These are phyloP conservation scores for Linurgus olivaceus DNA, from an alignment of 2,797 vertebrate species.

Conservation along the genomic window DNA sequence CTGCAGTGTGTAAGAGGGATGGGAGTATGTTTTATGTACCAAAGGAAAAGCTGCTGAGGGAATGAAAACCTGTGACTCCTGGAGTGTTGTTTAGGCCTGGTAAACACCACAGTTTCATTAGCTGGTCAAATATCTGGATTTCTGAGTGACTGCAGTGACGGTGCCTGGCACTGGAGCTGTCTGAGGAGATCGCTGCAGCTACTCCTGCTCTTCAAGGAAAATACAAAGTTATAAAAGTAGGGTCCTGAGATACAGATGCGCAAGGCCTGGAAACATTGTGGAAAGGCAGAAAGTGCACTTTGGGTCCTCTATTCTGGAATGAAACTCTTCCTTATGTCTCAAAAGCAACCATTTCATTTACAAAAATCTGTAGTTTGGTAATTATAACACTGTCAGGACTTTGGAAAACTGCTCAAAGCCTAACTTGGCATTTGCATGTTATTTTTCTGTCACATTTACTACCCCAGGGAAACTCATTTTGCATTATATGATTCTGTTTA, in stretches of 20 bases:
- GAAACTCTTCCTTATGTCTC: background rate
- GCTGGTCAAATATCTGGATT: background rate
- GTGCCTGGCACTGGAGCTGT: background rate
- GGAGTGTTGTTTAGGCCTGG: background rate
- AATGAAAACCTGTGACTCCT: background rate
- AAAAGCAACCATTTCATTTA: background rate
- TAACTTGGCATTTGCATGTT: background rate
- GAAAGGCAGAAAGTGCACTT: background rate
- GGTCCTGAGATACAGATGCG: background rate
- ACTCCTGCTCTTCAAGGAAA: background rate
- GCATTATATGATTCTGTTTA: background rate
- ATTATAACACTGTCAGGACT: background rate
- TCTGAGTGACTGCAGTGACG: accelerated
- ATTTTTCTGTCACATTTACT: background rate
- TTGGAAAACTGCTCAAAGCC: background rate
- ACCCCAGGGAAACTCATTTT: background rate
- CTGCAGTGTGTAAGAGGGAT: accelerated
- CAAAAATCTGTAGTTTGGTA: background rate
- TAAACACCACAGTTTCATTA: accelerated
- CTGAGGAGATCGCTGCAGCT: background rate
- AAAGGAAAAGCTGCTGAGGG: background rate
- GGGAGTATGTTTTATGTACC: background rate
- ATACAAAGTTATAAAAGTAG: background rate
- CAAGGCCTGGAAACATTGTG: background rate
- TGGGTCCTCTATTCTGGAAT: background rate